Evolutionary conservation across 2,888 invertebrate species (phyloP).

Genomic region (Erynnis tages): DNA sequence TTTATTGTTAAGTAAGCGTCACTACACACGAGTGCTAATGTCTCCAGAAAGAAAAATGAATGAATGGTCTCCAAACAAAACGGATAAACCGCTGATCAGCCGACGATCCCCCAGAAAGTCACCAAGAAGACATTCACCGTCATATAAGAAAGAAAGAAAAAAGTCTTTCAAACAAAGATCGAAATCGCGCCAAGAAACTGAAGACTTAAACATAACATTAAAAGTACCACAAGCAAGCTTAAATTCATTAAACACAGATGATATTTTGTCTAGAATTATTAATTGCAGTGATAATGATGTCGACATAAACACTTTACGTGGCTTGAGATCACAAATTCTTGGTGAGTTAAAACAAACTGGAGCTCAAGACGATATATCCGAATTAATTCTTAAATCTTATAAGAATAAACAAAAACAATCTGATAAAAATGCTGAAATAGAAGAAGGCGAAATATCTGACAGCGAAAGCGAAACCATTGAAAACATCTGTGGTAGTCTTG

Average conservation of each 20-base stretch:
- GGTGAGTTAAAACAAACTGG: slow-evolving; percentile 72
- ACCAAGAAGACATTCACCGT: slow-evolving; percentile 44
- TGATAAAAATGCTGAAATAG: slow-evolving; percentile 53
- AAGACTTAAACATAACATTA: slow-evolving; percentile 68
- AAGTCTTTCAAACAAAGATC: slow-evolving; percentile 46
- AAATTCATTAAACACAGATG: slow-evolving; percentile 63
- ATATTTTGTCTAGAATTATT: slow-evolving; percentile 69
- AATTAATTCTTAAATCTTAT: slow-evolving; percentile 70
- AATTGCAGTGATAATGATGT: slow-evolving; percentile 69
- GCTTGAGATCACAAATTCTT: slow-evolving; percentile 69
- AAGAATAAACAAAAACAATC: slow-evolving; percentile 42
- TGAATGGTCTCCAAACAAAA: slow-evolving; percentile 41
- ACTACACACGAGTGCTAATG: slow-evolving; percentile 64
- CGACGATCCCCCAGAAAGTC: slow-evolving; percentile 49
- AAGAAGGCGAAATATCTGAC: slow-evolving; percentile 74
- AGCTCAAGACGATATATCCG: slow-evolving; percentile 68
- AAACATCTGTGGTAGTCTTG: slow-evolving; percentile 66
- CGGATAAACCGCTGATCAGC: slow-evolving; percentile 54
- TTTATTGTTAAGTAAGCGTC: slow-evolving; percentile 41
- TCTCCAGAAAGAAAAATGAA: slow-evolving; percentile 53
- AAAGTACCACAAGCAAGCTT: slow-evolving; percentile 71
- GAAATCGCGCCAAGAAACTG: slow-evolving; percentile 35
- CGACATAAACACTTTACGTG: slow-evolving; percentile 73
- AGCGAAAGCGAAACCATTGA: slow-evolving; percentile 73
- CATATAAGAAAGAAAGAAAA: slow-evolving; percentile 61